phyloP scores from a whole-genome alignment of 35 echinoderm and acorn worm genomes.

The Apostichopus parvimensis region DNA sequence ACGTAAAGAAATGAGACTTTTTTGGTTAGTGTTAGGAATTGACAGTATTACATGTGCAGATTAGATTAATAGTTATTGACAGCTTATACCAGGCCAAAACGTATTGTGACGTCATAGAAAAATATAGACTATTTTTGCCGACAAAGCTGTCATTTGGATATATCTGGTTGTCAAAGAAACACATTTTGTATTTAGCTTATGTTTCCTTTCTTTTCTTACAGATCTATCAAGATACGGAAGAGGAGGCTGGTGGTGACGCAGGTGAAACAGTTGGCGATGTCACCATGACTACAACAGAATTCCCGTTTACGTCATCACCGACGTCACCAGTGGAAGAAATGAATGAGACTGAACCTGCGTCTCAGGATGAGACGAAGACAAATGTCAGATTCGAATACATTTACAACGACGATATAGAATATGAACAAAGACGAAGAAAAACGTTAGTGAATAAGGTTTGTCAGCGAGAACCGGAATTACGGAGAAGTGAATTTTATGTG shows the following conservation, averaged over 20 bases:
- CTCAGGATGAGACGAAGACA: background rate
- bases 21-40: too few relatives aligned
- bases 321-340: background rate
- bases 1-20: too few relatives aligned
- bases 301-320: background rate
- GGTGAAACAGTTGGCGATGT: background rate
- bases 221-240: background rate
- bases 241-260: constrained; percentile 31
- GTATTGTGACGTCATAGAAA: background rate
- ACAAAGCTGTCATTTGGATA: background rate
- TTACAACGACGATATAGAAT: background rate
- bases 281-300: background rate
- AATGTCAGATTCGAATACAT: background rate
- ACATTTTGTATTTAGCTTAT: background rate
- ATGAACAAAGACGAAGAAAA: constrained; percentile 11
- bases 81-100: too few relatives aligned
- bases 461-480: constrained; percentile 1
- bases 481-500: constrained; percentile 10
- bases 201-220: background rate
- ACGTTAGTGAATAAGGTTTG: background rate
- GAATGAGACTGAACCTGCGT: background rate
- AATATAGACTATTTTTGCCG: background rate
- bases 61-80: too few relatives aligned
- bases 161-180: background rate
- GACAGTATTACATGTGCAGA: too few relatives aligned